Evolutionary conservation across 2,113 vertebrate genomes (phyloP).

Genomic region (Sinocyclocheilus grahami): DNA sequence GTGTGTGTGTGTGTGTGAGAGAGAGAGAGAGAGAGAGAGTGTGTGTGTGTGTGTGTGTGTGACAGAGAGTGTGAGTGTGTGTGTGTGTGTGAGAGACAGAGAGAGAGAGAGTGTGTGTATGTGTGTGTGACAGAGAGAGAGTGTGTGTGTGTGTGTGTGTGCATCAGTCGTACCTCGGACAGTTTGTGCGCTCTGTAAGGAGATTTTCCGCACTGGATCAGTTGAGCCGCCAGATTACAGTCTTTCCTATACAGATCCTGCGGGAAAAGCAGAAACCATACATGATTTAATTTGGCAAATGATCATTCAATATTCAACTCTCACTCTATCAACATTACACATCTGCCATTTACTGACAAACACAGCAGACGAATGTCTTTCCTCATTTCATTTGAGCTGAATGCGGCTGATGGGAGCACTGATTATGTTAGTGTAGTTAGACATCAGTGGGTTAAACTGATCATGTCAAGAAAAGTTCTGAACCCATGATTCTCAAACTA

Average conservation of each 20-base stretch:
- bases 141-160: background rate
- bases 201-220: constrained; percentile 93
- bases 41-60: background rate
- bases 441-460: background rate
- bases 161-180: constrained; percentile 81
- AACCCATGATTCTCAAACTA: background rate
- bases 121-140: too few species aligned
- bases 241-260: constrained; percentile 96
- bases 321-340: background rate
- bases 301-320: background rate
- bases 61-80: background rate
- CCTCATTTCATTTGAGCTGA: background rate
- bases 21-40: too few species aligned
- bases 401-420: background rate
- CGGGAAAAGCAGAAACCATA: constrained; percentile 52
- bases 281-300: background rate
- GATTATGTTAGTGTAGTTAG: background rate
- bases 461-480: too few species aligned
- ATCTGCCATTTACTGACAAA: background rate
- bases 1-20: background rate
- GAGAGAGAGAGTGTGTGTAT: background rate
- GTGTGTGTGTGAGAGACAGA: too few species aligned
- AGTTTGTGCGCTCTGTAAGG: constrained; percentile 88
- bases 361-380: background rate
- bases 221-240: constrained; percentile 93